A percentile compares a stretch with the other conserved stretches of the same genome.
These are phyloP conservation scores for Linepithema humile DNA, from an alignment of 1,140 invertebrate species.

Conservation along the genomic window DNA sequence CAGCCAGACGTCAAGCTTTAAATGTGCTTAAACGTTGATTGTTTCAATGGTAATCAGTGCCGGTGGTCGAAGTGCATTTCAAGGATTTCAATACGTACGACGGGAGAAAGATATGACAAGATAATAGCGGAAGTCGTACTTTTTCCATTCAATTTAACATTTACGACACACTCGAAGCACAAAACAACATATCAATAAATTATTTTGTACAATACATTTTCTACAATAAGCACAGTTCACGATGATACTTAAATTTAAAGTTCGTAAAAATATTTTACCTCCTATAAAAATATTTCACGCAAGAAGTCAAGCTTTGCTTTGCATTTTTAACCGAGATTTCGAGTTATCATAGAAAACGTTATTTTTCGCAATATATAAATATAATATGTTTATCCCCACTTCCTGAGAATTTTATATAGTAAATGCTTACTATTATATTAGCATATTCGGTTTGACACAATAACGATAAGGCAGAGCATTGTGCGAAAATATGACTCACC, in stretches of 20 bases:
- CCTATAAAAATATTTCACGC: too few relatives aligned
- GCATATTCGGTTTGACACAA: background rate
- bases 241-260: background rate
- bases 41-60: background rate
- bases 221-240: too few relatives aligned
- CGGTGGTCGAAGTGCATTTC: background rate
- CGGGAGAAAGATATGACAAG: background rate
- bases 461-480: constrained; percentile 74
- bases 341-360: background rate
- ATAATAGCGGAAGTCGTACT: background rate
- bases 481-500: constrained; percentile 75
- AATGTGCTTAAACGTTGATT: constrained; percentile 18
- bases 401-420: background rate
- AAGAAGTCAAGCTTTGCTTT: constrained; percentile 67
- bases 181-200: background rate
- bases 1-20: constrained; percentile 6
- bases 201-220: background rate
- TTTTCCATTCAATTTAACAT: background rate
- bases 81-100: constrained; percentile 7
- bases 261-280: background rate
- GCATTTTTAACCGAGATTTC: background rate
- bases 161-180: background rate
- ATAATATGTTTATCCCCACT: background rate
- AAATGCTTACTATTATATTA: constrained; percentile 4
- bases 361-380: background rate